These are phyloP conservation scores for Nomada goodeniana DNA, from an alignment of 2,888 invertebrate species.

Conservation along the genomic window DNA sequence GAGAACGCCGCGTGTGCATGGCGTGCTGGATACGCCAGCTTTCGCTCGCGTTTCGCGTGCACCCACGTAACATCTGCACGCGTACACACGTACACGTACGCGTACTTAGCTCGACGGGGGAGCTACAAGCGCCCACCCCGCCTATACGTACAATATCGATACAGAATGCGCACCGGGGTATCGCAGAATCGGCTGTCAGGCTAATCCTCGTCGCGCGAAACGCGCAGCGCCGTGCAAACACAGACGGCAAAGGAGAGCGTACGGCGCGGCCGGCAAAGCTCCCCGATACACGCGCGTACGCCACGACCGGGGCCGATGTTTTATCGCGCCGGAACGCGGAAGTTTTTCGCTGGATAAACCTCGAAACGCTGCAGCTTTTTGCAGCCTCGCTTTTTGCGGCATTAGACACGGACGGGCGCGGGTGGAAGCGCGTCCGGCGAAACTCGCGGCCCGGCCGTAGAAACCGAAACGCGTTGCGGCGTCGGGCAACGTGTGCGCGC, in stretches of 20 bases:
- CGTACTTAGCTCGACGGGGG: not conserved
- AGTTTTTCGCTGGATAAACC: conserved; percentile 69
- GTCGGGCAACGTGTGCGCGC: not conserved
- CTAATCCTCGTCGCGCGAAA: conserved; percentile 62
- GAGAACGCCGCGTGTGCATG: conserved; percentile 33
- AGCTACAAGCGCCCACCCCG: not conserved
- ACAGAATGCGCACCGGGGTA: conserved; percentile 42
- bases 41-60: conserved; percentile 16
- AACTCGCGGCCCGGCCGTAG: not conserved
- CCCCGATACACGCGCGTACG: conserved; percentile 41
- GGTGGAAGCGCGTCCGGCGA: not conserved
- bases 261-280: conserved; percentile 13
- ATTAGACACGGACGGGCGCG: conserved; percentile 42
- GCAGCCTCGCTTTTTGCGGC: conserved; percentile 50
- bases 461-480: not conserved
- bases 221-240: conserved; percentile 62
- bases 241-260: conserved; percentile 41
- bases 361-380: conserved; percentile 48
- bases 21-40: conserved; percentile 30
- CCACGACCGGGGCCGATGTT: conserved; percentile 33
- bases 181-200: conserved; percentile 55
- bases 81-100: not conserved
- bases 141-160: conserved; percentile 47
- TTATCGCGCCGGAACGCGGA: conserved; percentile 37
- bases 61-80: not conserved